These are phyloP conservation scores for Molanna angustata DNA, from an alignment of 2,888 invertebrate genomes.

Conservation along the genomic window DNA sequence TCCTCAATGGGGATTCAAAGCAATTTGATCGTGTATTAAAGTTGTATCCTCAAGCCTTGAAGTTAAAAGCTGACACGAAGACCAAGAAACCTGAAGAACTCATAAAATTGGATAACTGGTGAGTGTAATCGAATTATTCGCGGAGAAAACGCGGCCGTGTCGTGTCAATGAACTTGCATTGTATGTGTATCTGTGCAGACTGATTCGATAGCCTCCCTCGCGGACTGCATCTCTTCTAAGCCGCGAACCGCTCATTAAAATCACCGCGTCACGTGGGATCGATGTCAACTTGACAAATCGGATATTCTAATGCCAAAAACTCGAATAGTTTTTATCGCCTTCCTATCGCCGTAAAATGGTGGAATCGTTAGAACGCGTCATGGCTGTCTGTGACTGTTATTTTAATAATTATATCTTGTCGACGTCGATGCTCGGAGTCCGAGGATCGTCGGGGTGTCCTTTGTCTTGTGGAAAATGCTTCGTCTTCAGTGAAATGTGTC, in stretches of 20 bases:
- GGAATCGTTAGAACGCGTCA: constrained; percentile 47
- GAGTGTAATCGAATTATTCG: constrained; percentile 60
- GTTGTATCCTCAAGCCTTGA: constrained; percentile 87
- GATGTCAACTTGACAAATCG: constrained; percentile 64
- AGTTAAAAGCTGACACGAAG: constrained; percentile 86
- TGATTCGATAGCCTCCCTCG: constrained; percentile 65
- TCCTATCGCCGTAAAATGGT: constrained; percentile 58
- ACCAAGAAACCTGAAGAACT: constrained; percentile 92
- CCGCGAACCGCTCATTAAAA: constrained; percentile 66
- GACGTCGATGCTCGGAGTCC: too few relatives aligned
- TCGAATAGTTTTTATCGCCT: constrained; percentile 48
- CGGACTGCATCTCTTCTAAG: constrained; percentile 58
- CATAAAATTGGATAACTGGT: constrained; percentile 94
- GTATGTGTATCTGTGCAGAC: constrained; percentile 60
- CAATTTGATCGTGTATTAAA: constrained; percentile 87
- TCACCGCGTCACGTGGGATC: constrained; percentile 72
- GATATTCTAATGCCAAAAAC: constrained; percentile 55
- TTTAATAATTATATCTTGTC: not conserved
- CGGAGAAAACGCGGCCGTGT: constrained; percentile 60
- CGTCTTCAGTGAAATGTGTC: constrained; percentile 12
- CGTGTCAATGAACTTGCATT: constrained; percentile 61
- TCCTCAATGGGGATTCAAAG: constrained; percentile 82
- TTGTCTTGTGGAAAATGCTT: not conserved
- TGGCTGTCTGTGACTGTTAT: constrained; percentile 33
- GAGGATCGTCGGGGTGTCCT: too few relatives aligned